These are phyloP conservation scores for Halocynthia aurantium DNA, from an alignment of 23 tunicate genomes.

Conservation along the genomic window DNA sequence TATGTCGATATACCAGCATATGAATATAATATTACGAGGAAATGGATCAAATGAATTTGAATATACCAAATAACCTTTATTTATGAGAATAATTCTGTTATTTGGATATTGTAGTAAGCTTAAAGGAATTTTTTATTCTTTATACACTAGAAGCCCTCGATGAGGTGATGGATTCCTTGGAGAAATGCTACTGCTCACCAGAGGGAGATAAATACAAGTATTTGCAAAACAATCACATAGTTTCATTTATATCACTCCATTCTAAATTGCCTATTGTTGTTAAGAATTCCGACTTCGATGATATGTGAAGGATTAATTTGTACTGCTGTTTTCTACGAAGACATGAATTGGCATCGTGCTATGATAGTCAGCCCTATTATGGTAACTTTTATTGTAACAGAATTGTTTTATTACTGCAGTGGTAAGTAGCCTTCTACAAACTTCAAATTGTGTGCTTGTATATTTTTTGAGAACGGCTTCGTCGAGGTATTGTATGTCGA, in stretches of 20 bases:
- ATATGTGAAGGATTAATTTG: slow-evolving; percentile 51
- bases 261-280: background rate
- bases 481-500: slow-evolving; percentile 67
- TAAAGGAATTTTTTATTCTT: no score
- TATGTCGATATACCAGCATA: no score
- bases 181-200: slow-evolving; percentile 45
- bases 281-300: slow-evolving; percentile 56
- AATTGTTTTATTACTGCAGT: background rate
- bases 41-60: no score
- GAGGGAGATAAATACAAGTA: slow-evolving; percentile 41
- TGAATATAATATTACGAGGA: no score
- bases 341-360: slow-evolving; percentile 84
- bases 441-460: background rate
- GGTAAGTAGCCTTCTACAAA: background rate
- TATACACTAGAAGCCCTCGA: slow-evolving; percentile 26
- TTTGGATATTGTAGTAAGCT: no score
- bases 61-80: no score
- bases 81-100: no score
- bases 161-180: slow-evolving; percentile 68
- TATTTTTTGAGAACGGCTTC: slow-evolving; percentile 32
- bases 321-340: slow-evolving; percentile 51
- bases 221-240: background rate
- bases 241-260: background rate
- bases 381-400: background rate
- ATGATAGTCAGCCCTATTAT: slow-evolving; percentile 32